A percentile compares a stretch with the other conserved stretches of the same genome.
These are phyloP conservation scores for Chymomyza fuscimana DNA, from an alignment of 2,888 invertebrate species.

Conservation along the genomic window DNA sequence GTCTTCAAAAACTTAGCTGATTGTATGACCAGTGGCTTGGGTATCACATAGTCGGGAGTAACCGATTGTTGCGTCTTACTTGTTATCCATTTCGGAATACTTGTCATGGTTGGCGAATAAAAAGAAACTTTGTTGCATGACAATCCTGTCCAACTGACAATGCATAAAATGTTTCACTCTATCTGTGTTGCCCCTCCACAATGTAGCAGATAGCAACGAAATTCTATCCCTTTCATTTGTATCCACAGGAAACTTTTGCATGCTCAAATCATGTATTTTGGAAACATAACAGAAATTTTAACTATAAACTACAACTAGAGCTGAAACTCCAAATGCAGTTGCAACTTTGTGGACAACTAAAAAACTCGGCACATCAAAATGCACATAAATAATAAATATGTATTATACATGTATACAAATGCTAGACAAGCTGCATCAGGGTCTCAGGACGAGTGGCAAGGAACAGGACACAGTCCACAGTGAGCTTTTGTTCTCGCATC, in stretches of 20 bases:
- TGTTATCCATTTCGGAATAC: not conserved
- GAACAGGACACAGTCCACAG: constrained; percentile 9
- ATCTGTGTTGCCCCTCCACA: not conserved
- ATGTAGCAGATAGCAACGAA: not conserved
- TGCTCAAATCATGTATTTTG: constrained; percentile 30
- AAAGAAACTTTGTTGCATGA: constrained; percentile 35
- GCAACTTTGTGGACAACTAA: constrained; percentile 5
- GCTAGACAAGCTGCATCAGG: constrained; percentile 17
- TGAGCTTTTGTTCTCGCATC: constrained; percentile 54
- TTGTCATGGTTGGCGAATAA: not conserved
- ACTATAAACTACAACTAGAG: constrained; percentile 19
- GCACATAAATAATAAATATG: constrained; percentile 71
- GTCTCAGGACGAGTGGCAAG: constrained; percentile 3
- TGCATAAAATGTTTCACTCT: constrained; percentile 41
- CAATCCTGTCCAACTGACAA: constrained; percentile 53
- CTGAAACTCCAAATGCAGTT: constrained; percentile 16
- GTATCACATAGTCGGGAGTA: no score
- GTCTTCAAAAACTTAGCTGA: no score
- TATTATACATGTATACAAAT: constrained; percentile 24
- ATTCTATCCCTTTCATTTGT: constrained; percentile 4
- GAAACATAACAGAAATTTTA: constrained; percentile 47
- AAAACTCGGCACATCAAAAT: constrained; percentile 68
- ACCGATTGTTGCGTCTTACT: not conserved
- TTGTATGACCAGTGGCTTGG: no score
- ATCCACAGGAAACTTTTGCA: constrained; percentile 20